Evolutionary conservation across 2,113 vertebrate genomes (phyloP).

Genomic region (Strix uralensis): DNA sequence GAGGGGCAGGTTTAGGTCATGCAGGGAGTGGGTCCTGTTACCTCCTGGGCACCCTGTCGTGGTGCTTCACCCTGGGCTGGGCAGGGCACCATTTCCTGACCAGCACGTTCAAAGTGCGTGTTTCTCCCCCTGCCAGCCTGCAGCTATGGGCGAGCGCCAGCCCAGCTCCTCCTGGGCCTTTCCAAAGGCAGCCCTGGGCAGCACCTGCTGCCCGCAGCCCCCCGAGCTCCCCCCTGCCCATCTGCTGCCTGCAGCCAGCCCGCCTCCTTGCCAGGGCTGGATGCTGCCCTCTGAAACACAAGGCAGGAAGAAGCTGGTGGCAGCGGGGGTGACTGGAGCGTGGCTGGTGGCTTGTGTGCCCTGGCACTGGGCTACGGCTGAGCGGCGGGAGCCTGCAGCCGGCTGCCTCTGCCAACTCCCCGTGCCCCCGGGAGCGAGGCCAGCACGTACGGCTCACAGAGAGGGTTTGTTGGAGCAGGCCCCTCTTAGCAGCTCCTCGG

Average conservation of each 20-base stretch:
- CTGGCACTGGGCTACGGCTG: neutral
- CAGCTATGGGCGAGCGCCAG: rapidly evolving
- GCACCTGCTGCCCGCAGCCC: neutral
- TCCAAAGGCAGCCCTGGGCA: neutral
- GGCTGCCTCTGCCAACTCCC: neutral
- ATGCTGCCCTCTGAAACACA: neutral
- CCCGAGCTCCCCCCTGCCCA: neutral
- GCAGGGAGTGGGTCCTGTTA: neutral
- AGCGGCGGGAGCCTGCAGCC: neutral
- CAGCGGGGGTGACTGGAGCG: rapidly evolving
- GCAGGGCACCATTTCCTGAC: neutral
- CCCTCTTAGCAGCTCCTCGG: neutral
- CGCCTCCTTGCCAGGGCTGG: rapidly evolving
- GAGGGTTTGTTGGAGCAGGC: neutral
- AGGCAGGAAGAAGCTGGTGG: neutral
- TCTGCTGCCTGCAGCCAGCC: neutral
- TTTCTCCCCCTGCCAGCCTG: neutral
- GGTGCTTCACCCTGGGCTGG: neutral
- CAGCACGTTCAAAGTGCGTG: neutral
- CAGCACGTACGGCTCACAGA: neutral
- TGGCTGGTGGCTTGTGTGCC: neutral
- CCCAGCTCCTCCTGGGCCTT: neutral
- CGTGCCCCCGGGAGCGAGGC: rapidly evolving
- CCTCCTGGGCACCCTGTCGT: neutral
- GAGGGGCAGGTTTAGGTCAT: neutral